Evolutionary conservation across 2,888 invertebrate species (phyloP).

Genomic region (Hirtodrosophila confusa): DNA sequence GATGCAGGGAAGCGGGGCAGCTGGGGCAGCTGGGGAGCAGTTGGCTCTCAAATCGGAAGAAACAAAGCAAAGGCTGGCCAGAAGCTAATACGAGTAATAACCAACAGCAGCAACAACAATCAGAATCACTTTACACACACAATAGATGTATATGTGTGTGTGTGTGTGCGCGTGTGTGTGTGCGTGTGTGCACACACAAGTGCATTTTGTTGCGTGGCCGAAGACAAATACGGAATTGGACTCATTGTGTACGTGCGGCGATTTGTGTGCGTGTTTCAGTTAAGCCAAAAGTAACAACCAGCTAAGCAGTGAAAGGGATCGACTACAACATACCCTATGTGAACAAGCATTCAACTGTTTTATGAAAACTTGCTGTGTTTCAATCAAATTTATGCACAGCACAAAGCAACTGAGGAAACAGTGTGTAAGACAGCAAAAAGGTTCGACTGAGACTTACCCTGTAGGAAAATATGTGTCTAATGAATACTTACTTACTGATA

Average conservation of each 20-base stretch:
- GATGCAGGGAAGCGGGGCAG: too few relatives aligned
- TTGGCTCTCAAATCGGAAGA: slow-evolving; percentile 18
- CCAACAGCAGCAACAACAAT: slow-evolving; percentile 29
- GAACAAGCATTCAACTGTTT: too few relatives aligned
- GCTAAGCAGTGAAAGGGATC: neutral
- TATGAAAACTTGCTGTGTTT: too few relatives aligned
- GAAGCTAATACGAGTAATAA: slow-evolving; percentile 41
- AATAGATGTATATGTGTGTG: slow-evolving; percentile 16
- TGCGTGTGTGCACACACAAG: slow-evolving; percentile 24
- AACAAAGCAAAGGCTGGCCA: slow-evolving; percentile 37
- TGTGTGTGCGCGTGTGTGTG: slow-evolving; percentile 17
- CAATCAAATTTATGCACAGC: too few relatives aligned
- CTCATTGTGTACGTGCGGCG: slow-evolving; percentile 64
- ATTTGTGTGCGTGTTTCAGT: slow-evolving; percentile 22
- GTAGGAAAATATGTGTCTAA: too few relatives aligned
- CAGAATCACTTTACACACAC: slow-evolving; percentile 51
- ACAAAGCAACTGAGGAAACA: too few relatives aligned
- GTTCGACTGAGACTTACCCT: too few relatives aligned
- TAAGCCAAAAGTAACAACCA: too few relatives aligned
- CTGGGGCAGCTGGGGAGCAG: too few relatives aligned
- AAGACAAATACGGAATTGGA: slow-evolving; percentile 43
- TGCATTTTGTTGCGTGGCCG: slow-evolving; percentile 54
- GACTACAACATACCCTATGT: neutral
- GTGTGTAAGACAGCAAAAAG: too few relatives aligned
- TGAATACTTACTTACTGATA: too few relatives aligned